Evolutionary conservation across 1,140 invertebrate species (phyloP).

Genomic region (Sinonovacula constricta): DNA sequence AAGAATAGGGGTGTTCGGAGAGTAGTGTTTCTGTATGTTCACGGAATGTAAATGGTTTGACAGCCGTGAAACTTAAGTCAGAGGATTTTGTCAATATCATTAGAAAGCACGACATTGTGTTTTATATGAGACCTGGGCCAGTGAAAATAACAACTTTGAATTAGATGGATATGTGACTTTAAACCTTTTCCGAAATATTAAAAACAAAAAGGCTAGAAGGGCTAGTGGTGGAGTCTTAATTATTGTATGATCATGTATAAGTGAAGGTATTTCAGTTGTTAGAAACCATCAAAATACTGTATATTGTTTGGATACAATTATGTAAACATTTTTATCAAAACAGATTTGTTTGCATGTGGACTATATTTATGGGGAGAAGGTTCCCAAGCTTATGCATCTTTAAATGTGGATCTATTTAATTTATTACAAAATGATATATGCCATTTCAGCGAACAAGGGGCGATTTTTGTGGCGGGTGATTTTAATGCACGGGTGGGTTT

Average conservation of each 20-base stretch:
- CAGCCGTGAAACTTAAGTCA: too few species aligned
- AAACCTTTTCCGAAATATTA: slow-evolving; percentile 11
- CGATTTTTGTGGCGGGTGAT: too few species aligned
- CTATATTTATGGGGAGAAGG: slow-evolving; percentile 14
- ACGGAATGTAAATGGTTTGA: too few species aligned
- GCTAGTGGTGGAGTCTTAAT: too few species aligned
- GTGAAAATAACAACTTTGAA: not conserved
- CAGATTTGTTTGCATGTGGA: too few species aligned
- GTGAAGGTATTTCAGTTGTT: slow-evolving; percentile 13
- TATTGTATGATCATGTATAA: not conserved
- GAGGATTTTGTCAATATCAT: too few species aligned
- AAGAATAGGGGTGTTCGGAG: not conserved
- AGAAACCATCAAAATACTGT: not conserved
- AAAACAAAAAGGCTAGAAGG: too few species aligned
- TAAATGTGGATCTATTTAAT: slow-evolving; percentile 14
- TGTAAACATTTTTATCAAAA: not conserved
- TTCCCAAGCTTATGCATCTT: slow-evolving; percentile 2
- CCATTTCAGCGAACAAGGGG: too few species aligned
- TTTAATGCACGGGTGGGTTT: too few species aligned
- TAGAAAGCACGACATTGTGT: not conserved
- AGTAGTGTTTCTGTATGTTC: too few species aligned
- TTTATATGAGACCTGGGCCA: slow-evolving; percentile 9
- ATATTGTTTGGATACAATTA: slow-evolving; percentile 20
- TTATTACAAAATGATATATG: too few species aligned
- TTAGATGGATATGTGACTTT: too few species aligned